Evolutionary conservation across 1,140 invertebrate genomes (phyloP).

Genomic region (Diorhabda carinulata): DNA sequence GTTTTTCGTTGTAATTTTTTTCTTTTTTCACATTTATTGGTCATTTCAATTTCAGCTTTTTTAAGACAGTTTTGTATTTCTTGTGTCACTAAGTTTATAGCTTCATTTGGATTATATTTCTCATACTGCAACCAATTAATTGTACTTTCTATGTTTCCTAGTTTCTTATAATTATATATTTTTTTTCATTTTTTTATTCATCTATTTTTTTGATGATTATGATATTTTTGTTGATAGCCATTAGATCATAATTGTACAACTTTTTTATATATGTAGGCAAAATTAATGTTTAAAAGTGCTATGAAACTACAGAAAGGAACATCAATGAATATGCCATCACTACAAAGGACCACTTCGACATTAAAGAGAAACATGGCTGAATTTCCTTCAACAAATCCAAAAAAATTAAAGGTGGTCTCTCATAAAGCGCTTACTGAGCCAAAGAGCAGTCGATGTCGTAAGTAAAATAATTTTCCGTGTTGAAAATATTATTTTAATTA

Average conservation of each 20-base stretch:
- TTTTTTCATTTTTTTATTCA: slow-evolving; percentile 1
- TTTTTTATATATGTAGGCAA: slow-evolving; percentile 19
- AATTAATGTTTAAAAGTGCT: slow-evolving; percentile 30
- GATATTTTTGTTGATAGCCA: background rate
- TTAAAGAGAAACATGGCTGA: background rate
- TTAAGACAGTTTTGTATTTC: too few relatives aligned
- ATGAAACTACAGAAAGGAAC: slow-evolving; percentile 29
- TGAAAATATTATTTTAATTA: background rate
- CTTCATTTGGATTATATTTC: background rate
- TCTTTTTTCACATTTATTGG: too few relatives aligned
- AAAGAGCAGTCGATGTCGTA: background rate
- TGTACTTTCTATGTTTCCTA: background rate
- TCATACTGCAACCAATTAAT: background rate
- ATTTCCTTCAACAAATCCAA: background rate
- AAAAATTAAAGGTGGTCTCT: background rate
- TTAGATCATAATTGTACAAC: background rate
- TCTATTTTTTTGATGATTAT: background rate
- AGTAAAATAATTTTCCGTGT: background rate
- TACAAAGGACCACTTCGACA: background rate
- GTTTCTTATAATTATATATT: background rate
- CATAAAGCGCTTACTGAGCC: background rate
- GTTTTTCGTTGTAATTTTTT: too few relatives aligned
- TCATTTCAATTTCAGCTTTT: too few relatives aligned
- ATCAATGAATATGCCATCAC: background rate
- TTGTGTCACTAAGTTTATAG: too few relatives aligned